Percentiles rank a stretch among this genome's conserved stretches.
phyloP scores from a whole-genome alignment of 2,888 invertebrate species.

The Hololepta plana region DNA sequence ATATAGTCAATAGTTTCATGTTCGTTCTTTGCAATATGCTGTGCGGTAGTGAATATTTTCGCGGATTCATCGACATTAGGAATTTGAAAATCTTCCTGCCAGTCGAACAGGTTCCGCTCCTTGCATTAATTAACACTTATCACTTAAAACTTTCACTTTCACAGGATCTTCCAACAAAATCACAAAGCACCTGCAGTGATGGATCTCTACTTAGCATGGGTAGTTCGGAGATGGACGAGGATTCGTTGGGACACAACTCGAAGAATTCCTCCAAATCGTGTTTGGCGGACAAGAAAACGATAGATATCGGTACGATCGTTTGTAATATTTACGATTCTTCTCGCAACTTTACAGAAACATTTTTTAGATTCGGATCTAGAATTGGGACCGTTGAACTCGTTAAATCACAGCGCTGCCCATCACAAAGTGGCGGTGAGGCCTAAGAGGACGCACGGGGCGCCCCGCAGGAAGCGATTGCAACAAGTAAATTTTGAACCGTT shows the following conservation, averaged over 20 bases:
- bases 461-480: constrained; percentile 47
- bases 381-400: constrained; percentile 33
- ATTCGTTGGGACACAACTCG: too few species aligned
- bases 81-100: constrained; percentile 11
- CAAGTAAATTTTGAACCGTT: neutral
- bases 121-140: constrained; percentile 1
- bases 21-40: too few species aligned
- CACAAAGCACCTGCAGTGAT: constrained; percentile 45
- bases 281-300: constrained; percentile 23
- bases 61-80: constrained; percentile 10
- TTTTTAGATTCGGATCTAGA: constrained; percentile 25
- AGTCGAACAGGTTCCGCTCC: too few species aligned
- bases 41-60: constrained; percentile 10
- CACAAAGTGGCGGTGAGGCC: constrained; percentile 68
- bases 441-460: constrained; percentile 55
- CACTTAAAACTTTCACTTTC: constrained; percentile 14
- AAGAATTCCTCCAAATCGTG: constrained; percentile 25
- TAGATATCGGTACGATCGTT: constrained; percentile 16
- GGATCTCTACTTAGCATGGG: constrained; percentile 65
- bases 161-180: constrained; percentile 29
- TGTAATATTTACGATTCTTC: constrained; percentile 4
- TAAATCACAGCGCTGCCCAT: constrained; percentile 63
- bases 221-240: constrained; percentile 58
- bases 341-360: too few species aligned
- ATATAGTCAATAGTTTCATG: too few species aligned